Percentiles rank a stretch among this genome's conserved stretches.
These are phyloP conservation scores for Stichodactyla helianthus DNA, from an alignment of 64 coral and sea anemone genomes.

Conservation along the genomic window DNA sequence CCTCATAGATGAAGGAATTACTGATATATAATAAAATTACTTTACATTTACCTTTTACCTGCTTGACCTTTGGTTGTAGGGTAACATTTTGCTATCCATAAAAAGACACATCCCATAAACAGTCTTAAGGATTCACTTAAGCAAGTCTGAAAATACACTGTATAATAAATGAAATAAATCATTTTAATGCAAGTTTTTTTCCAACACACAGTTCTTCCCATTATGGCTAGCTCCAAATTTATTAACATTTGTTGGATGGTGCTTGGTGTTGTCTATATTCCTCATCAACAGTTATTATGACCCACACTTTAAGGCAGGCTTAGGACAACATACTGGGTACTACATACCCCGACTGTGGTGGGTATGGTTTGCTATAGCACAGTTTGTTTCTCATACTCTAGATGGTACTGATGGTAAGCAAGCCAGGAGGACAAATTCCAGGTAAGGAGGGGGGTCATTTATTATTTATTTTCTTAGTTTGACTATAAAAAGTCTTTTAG, in stretches of 20 bases:
- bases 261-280: slow-evolving; percentile 45
- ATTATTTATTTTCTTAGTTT: not conserved
- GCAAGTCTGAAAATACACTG: too few species aligned
- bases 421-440: slow-evolving; percentile 82
- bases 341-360: slow-evolving; percentile 56
- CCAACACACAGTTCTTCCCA: slow-evolving; percentile 68
- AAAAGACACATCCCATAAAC: too few species aligned
- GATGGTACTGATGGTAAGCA: slow-evolving; percentile 99
- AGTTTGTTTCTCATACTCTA: slow-evolving; percentile 85
- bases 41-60: too few species aligned
- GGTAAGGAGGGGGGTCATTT: slow-evolving; percentile 14
- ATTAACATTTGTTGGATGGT: slow-evolving; percentile 80
- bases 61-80: too few species aligned
- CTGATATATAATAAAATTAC: too few species aligned
- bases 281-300: slow-evolving; percentile 78
- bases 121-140: too few species aligned
- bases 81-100: too few species aligned
- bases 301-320: slow-evolving; percentile 65
- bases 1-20: too few species aligned
- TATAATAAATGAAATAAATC: too few species aligned
- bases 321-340: slow-evolving; percentile 25
- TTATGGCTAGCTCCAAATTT: slow-evolving; percentile 81
- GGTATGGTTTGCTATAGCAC: slow-evolving; percentile 70
- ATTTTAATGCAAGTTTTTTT: not conserved
- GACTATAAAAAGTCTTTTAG: too few species aligned